phyloP scores from a whole-genome alignment of 2,888 invertebrate genomes.

The Sclerodermus sp. region DNA sequence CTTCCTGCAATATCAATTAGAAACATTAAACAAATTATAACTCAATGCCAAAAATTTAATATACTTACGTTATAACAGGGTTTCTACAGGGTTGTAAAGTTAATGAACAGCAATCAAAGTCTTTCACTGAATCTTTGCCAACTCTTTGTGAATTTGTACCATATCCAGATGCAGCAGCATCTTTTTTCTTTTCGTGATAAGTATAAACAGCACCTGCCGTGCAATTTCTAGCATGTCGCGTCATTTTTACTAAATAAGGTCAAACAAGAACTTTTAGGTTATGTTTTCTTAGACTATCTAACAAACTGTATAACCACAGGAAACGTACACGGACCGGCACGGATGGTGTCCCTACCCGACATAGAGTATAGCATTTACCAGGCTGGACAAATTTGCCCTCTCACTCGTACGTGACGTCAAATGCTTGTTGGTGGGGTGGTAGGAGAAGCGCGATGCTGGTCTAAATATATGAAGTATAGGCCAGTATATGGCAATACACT shows the following conservation, averaged over 20 bases:
- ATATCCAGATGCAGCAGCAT: conserved; percentile 92
- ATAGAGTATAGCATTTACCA: too few relatives aligned
- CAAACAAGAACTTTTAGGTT: too few relatives aligned
- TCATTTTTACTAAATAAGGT: conserved; percentile 65
- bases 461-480: too few relatives aligned
- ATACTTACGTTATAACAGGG: conserved; percentile 85
- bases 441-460: too few relatives aligned
- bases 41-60: conserved; percentile 27
- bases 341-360: too few relatives aligned
- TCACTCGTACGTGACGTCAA: too few relatives aligned
- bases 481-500: too few relatives aligned
- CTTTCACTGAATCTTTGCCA: conserved; percentile 92
- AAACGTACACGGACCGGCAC: too few relatives aligned
- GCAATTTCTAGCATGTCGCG: conserved; percentile 95
- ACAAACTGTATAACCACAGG: too few relatives aligned
- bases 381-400: too few relatives aligned
- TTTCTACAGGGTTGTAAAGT: conserved; percentile 94
- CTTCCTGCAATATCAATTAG: conserved; percentile 58
- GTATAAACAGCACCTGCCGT: conserved; percentile 99
- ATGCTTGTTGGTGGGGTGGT: too few relatives aligned
- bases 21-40: neutral
- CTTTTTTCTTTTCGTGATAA: conserved; percentile 96
- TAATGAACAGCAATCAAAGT: conserved; percentile 96
- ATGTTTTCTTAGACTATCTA: too few relatives aligned
- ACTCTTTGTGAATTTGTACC: conserved; percentile 83